A percentile compares a stretch with the other conserved stretches of the same genome.
These are phyloP conservation scores for Myrmophylax atrothorax DNA, from an alignment of 2,113 vertebrate genomes.

Conservation along the genomic window DNA sequence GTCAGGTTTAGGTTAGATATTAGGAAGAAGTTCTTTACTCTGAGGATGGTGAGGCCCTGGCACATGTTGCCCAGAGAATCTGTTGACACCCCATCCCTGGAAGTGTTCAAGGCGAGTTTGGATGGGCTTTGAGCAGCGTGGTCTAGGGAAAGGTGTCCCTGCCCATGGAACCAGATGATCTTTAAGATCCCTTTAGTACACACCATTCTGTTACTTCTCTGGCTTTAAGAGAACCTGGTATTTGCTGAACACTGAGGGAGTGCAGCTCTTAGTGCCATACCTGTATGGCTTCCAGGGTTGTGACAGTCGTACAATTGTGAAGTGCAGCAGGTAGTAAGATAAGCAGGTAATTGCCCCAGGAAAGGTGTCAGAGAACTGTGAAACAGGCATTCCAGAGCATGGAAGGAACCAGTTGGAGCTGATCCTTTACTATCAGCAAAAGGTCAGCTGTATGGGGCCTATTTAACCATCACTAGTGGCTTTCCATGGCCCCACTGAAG, in stretches of 20 bases:
- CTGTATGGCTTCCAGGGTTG: neutral
- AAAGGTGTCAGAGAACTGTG: neutral
- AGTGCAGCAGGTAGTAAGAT: neutral
- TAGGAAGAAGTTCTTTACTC: neutral
- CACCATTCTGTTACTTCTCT: neutral
- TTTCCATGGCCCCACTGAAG: neutral
- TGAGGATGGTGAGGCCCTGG: neutral
- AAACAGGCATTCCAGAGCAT: neutral
- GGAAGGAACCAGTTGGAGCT: neutral
- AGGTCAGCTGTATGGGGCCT: neutral
- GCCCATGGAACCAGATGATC: neutral
- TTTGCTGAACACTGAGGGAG: neutral
- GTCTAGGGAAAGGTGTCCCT: neutral
- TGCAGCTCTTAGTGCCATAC: neutral
- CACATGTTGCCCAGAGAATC: neutral
- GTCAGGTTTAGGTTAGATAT: neutral
- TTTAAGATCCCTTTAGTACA: neutral
- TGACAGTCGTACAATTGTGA: neutral
- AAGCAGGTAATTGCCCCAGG: neutral
- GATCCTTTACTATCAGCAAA: neutral
- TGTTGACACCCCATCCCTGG: too few relatives aligned
- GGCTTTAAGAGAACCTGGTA: neutral
- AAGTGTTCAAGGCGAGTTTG: neutral
- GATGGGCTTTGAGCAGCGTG: neutral
- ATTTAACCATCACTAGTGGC: neutral